Conservation (phyloP, 2,797 vertebrate species). For the Chromis chromis region DNA sequence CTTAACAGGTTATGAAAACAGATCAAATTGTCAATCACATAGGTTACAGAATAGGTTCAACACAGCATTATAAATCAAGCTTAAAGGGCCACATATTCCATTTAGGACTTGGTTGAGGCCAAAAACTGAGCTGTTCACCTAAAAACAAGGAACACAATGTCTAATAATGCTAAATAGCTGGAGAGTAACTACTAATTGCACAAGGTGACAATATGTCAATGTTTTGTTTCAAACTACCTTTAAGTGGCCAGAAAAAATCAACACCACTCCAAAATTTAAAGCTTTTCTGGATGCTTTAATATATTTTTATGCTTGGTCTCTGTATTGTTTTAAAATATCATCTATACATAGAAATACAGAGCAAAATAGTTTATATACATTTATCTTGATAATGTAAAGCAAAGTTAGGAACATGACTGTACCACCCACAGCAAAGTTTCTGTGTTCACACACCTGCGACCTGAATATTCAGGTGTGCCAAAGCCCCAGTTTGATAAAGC, state of each 20-base stretch:
- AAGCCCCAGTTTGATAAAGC: conserved; percentile 17
- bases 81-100: background rate
- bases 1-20: too few relatives aligned
- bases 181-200: too few relatives aligned
- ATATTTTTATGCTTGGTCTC: background rate
- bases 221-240: too few relatives aligned
- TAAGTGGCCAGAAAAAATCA: too few relatives aligned
- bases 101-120: background rate
- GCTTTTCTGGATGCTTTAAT: too few relatives aligned
- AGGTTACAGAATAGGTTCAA: too few relatives aligned
- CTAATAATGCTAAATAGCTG: too few relatives aligned
- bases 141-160: too few relatives aligned
- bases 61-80: too few relatives aligned
- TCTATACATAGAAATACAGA: background rate
- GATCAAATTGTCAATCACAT: too few relatives aligned
- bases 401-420: conserved; percentile 1
- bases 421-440: background rate
- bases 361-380: background rate
- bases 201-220: too few relatives aligned
- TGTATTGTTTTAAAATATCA: background rate
- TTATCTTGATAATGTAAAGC: background rate
- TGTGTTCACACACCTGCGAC: conserved; percentile 21
- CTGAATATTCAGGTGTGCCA: conserved; percentile 15
- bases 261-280: too few relatives aligned
- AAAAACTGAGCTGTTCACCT: background rate